Percentiles rank a stretch among this genome's conserved stretches.
phyloP scores from a whole-genome alignment of 1,140 invertebrate species.

The Papilio dardanus region DNA sequence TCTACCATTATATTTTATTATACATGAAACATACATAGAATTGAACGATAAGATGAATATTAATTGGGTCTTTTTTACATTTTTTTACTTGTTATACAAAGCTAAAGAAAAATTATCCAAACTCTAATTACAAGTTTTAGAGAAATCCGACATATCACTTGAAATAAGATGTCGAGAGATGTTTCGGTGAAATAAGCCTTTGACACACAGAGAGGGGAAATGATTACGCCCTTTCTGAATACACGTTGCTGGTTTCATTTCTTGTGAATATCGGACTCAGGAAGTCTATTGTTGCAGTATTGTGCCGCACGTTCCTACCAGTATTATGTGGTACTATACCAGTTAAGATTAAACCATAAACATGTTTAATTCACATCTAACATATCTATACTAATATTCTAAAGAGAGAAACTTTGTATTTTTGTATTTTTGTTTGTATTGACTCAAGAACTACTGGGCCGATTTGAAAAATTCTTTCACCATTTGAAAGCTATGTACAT shows the following conservation, averaged over 20 bases:
- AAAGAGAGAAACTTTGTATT: not conserved
- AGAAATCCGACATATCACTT: not conserved
- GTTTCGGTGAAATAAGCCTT: slow-evolving; percentile 21
- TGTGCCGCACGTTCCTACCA: not conserved
- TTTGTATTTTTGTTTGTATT: no score
- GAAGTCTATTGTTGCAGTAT: slow-evolving; percentile 21
- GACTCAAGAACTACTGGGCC: no score
- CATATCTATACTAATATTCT: not conserved
- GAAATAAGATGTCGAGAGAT: slow-evolving; percentile 6
- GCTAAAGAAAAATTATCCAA: no score
- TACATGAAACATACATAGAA: not conserved
- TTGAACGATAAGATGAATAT: not conserved
- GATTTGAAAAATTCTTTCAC: no score
- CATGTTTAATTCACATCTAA: not conserved
- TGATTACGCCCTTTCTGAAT: slow-evolving; percentile 18
- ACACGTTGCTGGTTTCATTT: slow-evolving; percentile 23
- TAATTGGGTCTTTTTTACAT: no score
- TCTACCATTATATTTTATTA: not conserved
- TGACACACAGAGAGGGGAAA: slow-evolving; percentile 23
- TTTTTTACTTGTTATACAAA: no score
- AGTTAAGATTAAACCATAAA: not conserved
- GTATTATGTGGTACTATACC: not conserved
- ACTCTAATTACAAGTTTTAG: not conserved
- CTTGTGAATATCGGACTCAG: slow-evolving; percentile 22
- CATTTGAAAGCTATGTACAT: no score